Evolutionary conservation across 2,888 invertebrate species (phyloP), one percentile per base, ranked within the genome.

Genomic region (Trissoscelio sp.): DNA sequence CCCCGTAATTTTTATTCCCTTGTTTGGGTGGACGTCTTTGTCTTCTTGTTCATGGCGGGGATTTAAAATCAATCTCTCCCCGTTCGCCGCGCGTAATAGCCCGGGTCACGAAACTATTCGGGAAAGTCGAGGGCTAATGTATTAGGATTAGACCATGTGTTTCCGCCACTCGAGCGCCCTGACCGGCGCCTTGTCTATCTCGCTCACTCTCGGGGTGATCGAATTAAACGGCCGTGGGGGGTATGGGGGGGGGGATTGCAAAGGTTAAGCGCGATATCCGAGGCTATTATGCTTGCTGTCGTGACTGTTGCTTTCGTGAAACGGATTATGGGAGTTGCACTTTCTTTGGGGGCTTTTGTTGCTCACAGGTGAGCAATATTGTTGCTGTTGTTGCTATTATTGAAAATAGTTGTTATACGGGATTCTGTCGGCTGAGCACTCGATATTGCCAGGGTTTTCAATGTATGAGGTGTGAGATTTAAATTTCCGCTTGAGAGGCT

Each of bases 71-170:
- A 81, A 81, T 81, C 74, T 74, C 78, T 78, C 66, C 24, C 34
- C 60, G 57, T 34, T 74, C 28, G 66, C 39, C 57, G 57, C 78
- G 66, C 57, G 80, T 80, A 80, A 80, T 80, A 69, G 80, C 53
- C 67, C 69, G 37, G 62, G 80, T 80, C 80, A 80, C 80, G 80
- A 64, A 80, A 70, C 80, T 80, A 80, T 80, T 79, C 74, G 78
- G 55, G 53, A 72, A 73, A 73, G 73, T 73, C 79, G 74, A 78
- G 73, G 73, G 78, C 81, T 81, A 82, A 82, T 82, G 81, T 74
- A 78, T 82, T 79, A 74, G 81, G 81, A 82, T 78, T 82, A 74
- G 78, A 78, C 78, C 81, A 81, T 70, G 80, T 74, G 74, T 79
- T 79, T 74, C 74, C 74, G 80, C 80, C 62, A 80, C 67, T 80